Conservation (phyloP, 1,140 invertebrate genomes). For the Meloidogyne hapla region DNA sequence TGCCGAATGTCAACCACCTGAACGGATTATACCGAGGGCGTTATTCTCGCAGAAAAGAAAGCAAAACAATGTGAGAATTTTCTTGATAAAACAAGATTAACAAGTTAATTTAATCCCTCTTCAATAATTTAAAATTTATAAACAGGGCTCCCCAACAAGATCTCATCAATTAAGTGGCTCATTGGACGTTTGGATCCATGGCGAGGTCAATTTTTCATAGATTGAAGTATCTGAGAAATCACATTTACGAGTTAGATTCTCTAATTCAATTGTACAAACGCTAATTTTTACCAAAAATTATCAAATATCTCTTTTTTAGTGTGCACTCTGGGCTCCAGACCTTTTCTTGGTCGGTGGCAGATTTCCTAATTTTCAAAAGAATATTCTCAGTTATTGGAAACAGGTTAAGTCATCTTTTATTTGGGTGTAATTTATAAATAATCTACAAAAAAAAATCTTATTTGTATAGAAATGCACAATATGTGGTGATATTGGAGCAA, state of each 20-base stretch:
- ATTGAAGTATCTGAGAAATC: background rate
- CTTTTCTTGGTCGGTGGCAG: conserved; percentile 18
- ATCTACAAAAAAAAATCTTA: no score
- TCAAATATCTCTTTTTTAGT: conserved; percentile 23
- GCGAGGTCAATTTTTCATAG: background rate
- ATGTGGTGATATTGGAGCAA: background rate
- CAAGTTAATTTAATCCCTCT: no score
- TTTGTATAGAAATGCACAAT: background rate
- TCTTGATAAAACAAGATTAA: no score
- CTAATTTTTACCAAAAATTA: no score
- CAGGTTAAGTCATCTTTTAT: background rate
- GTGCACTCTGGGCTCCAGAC: conserved; percentile 11
- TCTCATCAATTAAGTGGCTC: background rate
- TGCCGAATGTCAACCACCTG: conserved; percentile 11
- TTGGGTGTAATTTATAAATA: no score
- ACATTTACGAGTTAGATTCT: no score
- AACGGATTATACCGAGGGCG: background rate
- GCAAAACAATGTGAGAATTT: no score
- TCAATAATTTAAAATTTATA: no score
- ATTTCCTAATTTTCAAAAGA: conserved; percentile 12
- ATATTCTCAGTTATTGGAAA: conserved; percentile 22
- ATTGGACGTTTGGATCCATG: conserved; percentile 22
- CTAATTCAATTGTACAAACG: no score
- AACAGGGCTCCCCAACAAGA: no score
- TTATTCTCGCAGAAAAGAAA: background rate